Percentiles rank a stretch among this genome's conserved stretches.
Conservation (phyloP, 2,888 invertebrate species). For the Chrysotoxum bicinctum region DNA sequence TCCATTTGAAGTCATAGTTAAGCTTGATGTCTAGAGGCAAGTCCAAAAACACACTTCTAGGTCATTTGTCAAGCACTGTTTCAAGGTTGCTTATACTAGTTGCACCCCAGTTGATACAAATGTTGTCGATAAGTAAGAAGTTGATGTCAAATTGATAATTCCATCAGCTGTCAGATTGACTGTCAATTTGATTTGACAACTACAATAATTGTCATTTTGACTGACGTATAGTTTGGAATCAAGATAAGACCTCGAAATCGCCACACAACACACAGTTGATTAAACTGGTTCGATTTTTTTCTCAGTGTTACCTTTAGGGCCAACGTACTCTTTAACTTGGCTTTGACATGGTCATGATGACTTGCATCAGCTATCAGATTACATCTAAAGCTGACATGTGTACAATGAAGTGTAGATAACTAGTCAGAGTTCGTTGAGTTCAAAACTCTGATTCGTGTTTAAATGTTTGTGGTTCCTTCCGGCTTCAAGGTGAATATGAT, state of each 20-base stretch:
- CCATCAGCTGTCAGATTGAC: background rate
- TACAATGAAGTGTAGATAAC: background rate
- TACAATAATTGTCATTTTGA: background rate
- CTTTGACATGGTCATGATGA: conserved; percentile 70
- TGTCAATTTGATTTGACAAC: background rate
- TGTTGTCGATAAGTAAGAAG: no score
- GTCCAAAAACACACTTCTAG: no score
- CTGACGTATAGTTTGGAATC: background rate
- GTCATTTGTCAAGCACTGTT: no score
- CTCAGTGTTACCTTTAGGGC: conserved; percentile 36
- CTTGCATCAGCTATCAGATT: conserved; percentile 43
- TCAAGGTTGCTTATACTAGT: no score
- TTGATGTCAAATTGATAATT: no score
- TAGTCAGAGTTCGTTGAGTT: background rate
- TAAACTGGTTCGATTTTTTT: background rate
- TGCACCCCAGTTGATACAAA: no score
- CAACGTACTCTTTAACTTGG: conserved; percentile 53
- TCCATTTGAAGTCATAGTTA: no score
- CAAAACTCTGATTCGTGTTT: conserved; percentile 21
- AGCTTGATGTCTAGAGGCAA: no score
- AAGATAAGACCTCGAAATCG: no score
- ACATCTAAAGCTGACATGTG: conserved; percentile 8
- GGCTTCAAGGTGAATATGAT: conserved; percentile 64
- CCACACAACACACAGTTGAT: no score
- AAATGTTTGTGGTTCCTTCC: conserved; percentile 32